Base-by-base conservation (phyloP, 2,888 invertebrate species). In the Acleris holmiana region DNA sequence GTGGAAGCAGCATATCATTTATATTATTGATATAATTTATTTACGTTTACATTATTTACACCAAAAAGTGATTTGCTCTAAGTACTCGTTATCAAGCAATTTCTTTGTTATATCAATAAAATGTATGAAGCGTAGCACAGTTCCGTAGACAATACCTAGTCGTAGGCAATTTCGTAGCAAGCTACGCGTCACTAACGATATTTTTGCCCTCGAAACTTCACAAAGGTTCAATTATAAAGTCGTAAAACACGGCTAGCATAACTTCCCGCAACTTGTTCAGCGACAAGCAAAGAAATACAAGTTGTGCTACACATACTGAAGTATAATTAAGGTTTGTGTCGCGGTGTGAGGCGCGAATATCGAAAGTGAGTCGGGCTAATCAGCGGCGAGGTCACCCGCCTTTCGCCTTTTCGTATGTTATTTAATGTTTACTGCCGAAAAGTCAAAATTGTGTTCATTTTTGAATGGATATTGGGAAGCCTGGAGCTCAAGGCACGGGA, bases 321-420 rank as follows among this genome's bases (percentile, higher is more conserved):
- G 23, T 44, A 25, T 29, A 41, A 41, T 48, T 53, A 29, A 29
- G 41, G 58, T 48, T 25, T 10, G 4, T 35, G 29, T 8, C 35
- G 53, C 18, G 21, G 60, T 61, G 35, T 47, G 48, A 21, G 53
- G 53, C 18, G n/a, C 50, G 25, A 41, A 40, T 48, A 58, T 54
- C 48, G 48, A 58, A 59, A 59, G 63, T 53, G 29, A 64, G 46
- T 51, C 48, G 23, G 18, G 35, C 40, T 53, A 40, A 40, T 40
- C 21, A 40, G 1, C 19, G 35, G 2, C 63, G 54, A 64, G 64
- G 64, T 64, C 58, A 29, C 41, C 64, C 29, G 41, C 64, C 64
- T 64, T 64, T 64, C 64, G 64, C 64, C 48, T 64, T 64, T 64
- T 58, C 51, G 56, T 49, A 10, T 51, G 50, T 57, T 57, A 56